Evolutionary conservation across 2,113 vertebrate species (phyloP).

Genomic region (Eclectus roratus): DNA sequence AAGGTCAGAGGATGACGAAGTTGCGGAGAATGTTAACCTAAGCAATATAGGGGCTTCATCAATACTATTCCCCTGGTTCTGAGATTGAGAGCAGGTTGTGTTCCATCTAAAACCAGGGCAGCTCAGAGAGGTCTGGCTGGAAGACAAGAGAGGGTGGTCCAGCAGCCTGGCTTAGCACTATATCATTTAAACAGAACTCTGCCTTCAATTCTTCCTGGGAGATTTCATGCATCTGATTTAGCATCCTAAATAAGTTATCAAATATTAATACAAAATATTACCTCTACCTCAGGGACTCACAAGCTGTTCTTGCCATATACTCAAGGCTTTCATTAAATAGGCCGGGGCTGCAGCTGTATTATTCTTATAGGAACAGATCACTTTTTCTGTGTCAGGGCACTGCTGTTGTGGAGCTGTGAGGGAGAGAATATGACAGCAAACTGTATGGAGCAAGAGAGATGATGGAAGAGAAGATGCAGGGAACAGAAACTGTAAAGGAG

Average conservation of each 20-base stretch:
- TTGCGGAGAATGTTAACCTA: not conserved
- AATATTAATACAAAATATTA: conserved; percentile 69
- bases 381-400: conserved; percentile 36
- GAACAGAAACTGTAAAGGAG: not conserved
- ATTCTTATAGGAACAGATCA: conserved; percentile 18
- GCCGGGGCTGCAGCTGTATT: conserved; percentile 26
- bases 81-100: not conserved
- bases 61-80: not conserved
- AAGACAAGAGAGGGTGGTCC: not conserved
- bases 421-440: not conserved
- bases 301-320: conserved; percentile 21
- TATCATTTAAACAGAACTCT: conserved; percentile 47
- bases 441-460: not conserved
- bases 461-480: not conserved
- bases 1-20: not conserved
- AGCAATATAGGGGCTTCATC: not conserved
- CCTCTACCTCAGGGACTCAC: conserved; percentile 48
- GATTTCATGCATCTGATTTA: conserved; percentile 59
- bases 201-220: not conserved
- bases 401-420: not conserved
- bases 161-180: not conserved
- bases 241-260: conserved; percentile 64
- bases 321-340: conserved; percentile 57
- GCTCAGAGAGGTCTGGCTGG: not conserved
- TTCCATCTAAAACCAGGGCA: not conserved